Evolutionary conservation across 2,113 vertebrate species (phyloP).

Genomic region (Eretmochelys imbricata): DNA sequence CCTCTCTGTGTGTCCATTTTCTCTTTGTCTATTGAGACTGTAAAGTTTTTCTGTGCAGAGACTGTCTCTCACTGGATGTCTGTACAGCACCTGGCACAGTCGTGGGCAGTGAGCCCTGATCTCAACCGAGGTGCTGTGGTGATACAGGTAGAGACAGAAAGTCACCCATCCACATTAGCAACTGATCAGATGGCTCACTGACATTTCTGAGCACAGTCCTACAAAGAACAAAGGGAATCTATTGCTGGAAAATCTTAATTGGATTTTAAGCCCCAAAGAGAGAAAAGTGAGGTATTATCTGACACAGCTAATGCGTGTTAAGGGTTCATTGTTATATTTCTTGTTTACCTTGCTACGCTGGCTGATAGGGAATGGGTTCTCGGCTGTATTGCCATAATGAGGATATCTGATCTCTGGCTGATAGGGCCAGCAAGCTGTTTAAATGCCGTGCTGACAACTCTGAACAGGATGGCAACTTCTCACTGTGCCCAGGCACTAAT

Average conservation of each 20-base stretch:
- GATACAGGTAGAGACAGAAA: neutral
- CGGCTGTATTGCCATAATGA: conserved; percentile 67
- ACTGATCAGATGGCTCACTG: fast-evolving
- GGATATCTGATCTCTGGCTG: conserved; percentile 72
- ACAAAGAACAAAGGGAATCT: conserved; percentile 71
- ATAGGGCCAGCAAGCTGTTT: conserved; percentile 55
- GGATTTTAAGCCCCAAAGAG: conserved; percentile 75
- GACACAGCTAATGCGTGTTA: conserved; percentile 73
- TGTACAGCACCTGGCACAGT: neutral
- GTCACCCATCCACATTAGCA: neutral
- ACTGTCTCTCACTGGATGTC: neutral
- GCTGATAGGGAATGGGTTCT: conserved; percentile 68
- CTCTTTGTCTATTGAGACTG: fast-evolving
- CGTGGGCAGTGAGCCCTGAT: neutral
- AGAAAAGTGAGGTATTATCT: conserved; percentile 76
- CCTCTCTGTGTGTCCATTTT: fast-evolving
- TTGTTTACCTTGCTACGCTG: conserved; percentile 74
- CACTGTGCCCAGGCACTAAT: fast-evolving
- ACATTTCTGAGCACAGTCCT: conserved; percentile 37
- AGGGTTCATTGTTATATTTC: conserved; percentile 70
- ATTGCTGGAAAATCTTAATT: conserved; percentile 76
- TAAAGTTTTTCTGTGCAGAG: neutral
- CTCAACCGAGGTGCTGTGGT: neutral
- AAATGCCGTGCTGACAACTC: conserved; percentile 1
- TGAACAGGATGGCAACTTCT: conserved; percentile 50